A percentile compares a stretch with the other conserved stretches of the same genome.
These are phyloP conservation scores for Leiothrix lutea DNA, from an alignment of 2,113 vertebrate species.

Conservation along the genomic window DNA sequence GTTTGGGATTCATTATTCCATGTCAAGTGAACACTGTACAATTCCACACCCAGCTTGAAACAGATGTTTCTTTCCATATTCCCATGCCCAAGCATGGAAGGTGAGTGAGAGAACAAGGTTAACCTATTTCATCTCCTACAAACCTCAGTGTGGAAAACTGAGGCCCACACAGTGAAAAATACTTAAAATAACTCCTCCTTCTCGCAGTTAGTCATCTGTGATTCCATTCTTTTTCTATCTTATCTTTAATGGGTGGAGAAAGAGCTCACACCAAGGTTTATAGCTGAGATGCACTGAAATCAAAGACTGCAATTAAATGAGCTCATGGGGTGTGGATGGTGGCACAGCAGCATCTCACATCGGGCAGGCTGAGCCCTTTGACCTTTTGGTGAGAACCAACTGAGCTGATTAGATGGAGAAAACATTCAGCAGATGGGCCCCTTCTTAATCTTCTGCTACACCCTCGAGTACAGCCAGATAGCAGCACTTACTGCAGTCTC, in stretches of 20 bases:
- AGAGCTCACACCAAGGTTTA: not conserved
- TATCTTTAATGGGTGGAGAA: not conserved
- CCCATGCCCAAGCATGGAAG: not conserved
- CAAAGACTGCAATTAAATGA: not conserved
- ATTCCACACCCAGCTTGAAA: not conserved
- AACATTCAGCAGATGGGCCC: slow-evolving; percentile 8
- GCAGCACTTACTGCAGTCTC: not conserved
- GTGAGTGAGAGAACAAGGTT: not conserved
- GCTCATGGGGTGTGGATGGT: not conserved
- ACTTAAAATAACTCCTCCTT: not conserved
- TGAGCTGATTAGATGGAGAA: not conserved
- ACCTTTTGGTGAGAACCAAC: not conserved
- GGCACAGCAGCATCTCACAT: not conserved
- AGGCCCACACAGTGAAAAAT: not conserved
- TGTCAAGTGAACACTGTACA: not conserved
- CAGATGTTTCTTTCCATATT: not conserved
- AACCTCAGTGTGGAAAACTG: not conserved
- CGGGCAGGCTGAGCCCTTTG: not conserved
- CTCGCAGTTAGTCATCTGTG: not conserved
- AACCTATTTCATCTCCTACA: not conserved
- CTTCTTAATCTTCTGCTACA: not conserved
- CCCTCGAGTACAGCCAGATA: not conserved
- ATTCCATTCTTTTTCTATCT: not conserved
- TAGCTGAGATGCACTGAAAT: not conserved
- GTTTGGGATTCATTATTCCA: not conserved